Conservation (phyloP, 2,888 invertebrate genomes). For the Tillus elongatus region DNA sequence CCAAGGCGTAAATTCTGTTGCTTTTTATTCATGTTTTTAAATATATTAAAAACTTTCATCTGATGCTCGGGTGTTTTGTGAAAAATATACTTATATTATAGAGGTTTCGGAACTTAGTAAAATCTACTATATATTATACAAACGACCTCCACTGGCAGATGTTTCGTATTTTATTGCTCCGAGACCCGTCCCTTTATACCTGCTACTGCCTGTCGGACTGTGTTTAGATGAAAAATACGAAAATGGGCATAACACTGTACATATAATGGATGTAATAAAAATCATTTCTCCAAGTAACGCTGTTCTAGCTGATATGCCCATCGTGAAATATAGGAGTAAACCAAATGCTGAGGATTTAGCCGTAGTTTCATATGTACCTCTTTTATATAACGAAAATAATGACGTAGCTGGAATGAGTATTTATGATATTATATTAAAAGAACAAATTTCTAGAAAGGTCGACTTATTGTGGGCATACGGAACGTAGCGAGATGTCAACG, state of each 20-base stretch:
- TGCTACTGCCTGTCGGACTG: no score
- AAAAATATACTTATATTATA: constrained; percentile 5
- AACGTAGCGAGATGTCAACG: constrained; percentile 10
- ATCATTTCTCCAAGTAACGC: no score
- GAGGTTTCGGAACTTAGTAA: constrained; percentile 9
- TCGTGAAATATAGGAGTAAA: constrained; percentile 10
- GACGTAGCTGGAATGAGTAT: constrained; percentile 11
- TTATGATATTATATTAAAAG: no score
- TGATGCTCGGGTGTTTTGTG: constrained; percentile 1
- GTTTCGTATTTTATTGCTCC: no score
- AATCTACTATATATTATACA: no score
- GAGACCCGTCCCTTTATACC: no score
- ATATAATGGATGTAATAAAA: no score
- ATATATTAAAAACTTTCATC: not conserved
- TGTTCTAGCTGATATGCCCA: no score
- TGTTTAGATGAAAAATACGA: no score
- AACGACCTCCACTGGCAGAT: no score
- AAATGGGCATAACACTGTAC: no score
- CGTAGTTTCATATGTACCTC: constrained; percentile 12
- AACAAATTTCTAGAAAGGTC: constrained; percentile 8
- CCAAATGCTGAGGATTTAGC: constrained; percentile 10
- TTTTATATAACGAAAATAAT: constrained; percentile 13
- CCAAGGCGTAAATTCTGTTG: constrained; percentile 3
- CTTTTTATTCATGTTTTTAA: constrained; percentile 6
- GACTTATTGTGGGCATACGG: constrained; percentile 11